These are phyloP conservation scores for Caerostris extrusa DNA, from an alignment of 1,140 invertebrate genomes.

Conservation along the genomic window DNA sequence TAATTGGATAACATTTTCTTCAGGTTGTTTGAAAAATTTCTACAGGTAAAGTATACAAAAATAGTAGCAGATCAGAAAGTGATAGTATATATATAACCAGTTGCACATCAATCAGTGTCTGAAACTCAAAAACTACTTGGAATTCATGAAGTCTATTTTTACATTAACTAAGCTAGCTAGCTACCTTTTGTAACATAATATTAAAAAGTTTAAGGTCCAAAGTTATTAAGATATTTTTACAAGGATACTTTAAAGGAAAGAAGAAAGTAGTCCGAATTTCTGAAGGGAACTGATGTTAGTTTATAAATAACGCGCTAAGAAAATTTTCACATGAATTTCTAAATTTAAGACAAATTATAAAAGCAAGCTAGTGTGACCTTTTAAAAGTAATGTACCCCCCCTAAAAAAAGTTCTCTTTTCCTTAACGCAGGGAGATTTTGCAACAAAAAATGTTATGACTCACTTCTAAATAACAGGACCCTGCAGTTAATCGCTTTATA, in stretches of 20 bases:
- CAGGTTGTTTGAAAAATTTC: no score
- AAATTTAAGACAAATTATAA: background rate
- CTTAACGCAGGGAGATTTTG: background rate
- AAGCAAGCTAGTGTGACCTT: background rate
- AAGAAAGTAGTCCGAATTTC: background rate
- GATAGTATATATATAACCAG: no score
- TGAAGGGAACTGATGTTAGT: background rate
- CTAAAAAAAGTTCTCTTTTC: background rate
- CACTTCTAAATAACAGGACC: background rate
- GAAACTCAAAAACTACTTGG: no score
- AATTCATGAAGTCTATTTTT: no score
- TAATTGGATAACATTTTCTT: no score
- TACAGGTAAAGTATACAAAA: no score
- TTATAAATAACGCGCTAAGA: background rate
- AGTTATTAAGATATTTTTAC: background rate
- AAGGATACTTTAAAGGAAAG: background rate
- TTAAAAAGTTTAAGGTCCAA: background rate
- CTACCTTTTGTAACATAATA: background rate
- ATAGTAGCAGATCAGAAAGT: no score
- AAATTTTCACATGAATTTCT: background rate
- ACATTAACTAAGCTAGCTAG: no score
- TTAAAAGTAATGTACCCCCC: background rate
- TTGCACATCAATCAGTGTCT: no score
- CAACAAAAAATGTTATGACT: background rate
- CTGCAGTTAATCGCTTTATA: constrained; percentile 14